Conservation (phyloP, 2,888 invertebrate species). For the Dioctria linearis region DNA sequence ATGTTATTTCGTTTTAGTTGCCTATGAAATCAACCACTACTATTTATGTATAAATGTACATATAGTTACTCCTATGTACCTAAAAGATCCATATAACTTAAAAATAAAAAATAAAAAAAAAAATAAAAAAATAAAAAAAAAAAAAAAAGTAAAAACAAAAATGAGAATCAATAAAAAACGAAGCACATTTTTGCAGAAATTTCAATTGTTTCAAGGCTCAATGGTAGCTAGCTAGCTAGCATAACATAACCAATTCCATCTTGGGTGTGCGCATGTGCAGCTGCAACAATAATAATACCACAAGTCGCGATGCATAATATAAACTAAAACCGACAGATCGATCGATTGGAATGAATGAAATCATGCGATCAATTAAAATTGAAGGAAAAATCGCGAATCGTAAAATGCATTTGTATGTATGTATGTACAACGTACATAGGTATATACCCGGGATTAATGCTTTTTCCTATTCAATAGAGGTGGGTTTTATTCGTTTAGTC, state of each 20-base stretch:
- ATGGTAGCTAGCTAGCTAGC: not conserved
- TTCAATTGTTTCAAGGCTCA: conserved; percentile 34
- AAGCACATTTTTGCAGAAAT: conserved; percentile 26
- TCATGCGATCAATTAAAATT: conserved; percentile 55
- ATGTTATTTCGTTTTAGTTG: no score
- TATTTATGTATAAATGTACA: no score
- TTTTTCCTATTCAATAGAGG: not conserved
- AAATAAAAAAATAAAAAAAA: not conserved
- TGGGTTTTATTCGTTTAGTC: not conserved
- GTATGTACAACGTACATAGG: no score
- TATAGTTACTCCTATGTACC: no score
- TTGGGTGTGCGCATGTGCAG: conserved; percentile 18
- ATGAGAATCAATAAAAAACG: no score
- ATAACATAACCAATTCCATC: conserved; percentile 14
- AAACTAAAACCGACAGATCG: conserved; percentile 49
- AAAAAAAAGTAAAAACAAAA: not conserved
- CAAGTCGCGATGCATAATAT: conserved; percentile 28
- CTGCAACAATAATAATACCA: conserved; percentile 27
- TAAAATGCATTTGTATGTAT: not conserved
- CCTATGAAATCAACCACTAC: no score
- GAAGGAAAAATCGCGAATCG: conserved; percentile 52
- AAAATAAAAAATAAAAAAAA: conserved; percentile 17
- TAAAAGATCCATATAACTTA: not conserved
- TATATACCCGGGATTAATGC: not conserved
- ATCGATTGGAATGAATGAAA: conserved; percentile 53